These are phyloP conservation scores for Panzeria rudis DNA, from an alignment of 2,888 invertebrate genomes.

Conservation along the genomic window DNA sequence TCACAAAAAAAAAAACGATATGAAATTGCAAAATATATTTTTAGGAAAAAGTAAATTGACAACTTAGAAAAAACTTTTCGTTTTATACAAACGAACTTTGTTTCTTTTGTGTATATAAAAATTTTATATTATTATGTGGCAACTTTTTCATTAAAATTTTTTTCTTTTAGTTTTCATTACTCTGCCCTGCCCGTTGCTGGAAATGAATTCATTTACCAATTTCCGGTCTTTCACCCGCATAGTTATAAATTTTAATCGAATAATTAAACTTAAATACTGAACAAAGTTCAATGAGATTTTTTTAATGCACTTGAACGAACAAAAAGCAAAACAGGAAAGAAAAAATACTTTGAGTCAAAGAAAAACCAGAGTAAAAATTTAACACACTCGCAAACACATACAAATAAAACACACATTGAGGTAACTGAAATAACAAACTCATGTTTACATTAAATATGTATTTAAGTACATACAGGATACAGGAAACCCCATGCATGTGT, in stretches of 20 bases:
- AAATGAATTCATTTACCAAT: constrained; percentile 46
- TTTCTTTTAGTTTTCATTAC: background rate
- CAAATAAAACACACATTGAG: background rate
- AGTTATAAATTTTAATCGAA: constrained; percentile 44
- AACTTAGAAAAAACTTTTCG: too few relatives aligned
- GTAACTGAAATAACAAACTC: constrained; percentile 28
- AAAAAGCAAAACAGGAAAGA: constrained; percentile 8
- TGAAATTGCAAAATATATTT: too few relatives aligned
- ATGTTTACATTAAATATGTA: constrained; percentile 44
- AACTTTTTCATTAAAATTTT: background rate
- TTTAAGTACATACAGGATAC: constrained; percentile 47
- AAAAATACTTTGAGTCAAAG: constrained; percentile 35
- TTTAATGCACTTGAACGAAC: constrained; percentile 8
- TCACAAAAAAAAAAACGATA: too few relatives aligned
- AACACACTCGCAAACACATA: background rate
- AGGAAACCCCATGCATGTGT: constrained; percentile 27
- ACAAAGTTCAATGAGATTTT: constrained; percentile 34
- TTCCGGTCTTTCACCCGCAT: constrained; percentile 48
- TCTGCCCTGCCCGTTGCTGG: background rate
- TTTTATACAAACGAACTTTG: too few relatives aligned
- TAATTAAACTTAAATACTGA: constrained; percentile 43
- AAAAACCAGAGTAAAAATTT: constrained; percentile 49
- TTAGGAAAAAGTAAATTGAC: too few relatives aligned
- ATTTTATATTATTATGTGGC: background rate
- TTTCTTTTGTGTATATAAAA: background rate